phyloP scores from a whole-genome alignment of 2,113 vertebrate genomes.

The Tragelaphus scriptus region DNA sequence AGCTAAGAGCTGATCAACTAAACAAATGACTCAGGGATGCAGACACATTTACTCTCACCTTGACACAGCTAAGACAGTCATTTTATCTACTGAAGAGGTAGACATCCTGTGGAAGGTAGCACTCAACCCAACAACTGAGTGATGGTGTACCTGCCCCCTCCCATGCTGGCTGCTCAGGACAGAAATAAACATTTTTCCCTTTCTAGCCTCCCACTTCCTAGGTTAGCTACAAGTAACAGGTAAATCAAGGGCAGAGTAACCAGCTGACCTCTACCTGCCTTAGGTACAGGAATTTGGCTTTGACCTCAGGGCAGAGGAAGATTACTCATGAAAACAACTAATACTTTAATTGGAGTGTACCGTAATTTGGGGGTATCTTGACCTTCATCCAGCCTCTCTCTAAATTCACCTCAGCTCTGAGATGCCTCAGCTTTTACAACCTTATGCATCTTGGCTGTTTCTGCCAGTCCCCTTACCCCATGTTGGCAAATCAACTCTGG shows the following conservation, averaged over 20 bases:
- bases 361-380: not conserved
- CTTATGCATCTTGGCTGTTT: not conserved
- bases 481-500: not conserved
- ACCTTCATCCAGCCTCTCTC: not conserved
- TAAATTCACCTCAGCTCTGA: not conserved
- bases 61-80: not conserved
- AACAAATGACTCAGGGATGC: not conserved
- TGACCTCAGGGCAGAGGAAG: not conserved
- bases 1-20: not conserved
- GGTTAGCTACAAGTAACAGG: not conserved
- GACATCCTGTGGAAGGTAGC: not conserved
- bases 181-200: constrained; percentile 5
- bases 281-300: not conserved
- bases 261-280: not conserved
- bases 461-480: not conserved
- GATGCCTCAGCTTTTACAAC: not conserved
- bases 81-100: not conserved
- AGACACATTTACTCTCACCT: not conserved
- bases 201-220: not conserved
- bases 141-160: not conserved
- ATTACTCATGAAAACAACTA: not conserved
- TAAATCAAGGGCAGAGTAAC: not conserved
- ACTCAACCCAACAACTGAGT: not conserved
- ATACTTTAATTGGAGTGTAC: not conserved
- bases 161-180: not conserved